Evolutionary conservation across 2,797 vertebrate genomes (phyloP).

Genomic region (Neomorphus geoffroyi): DNA sequence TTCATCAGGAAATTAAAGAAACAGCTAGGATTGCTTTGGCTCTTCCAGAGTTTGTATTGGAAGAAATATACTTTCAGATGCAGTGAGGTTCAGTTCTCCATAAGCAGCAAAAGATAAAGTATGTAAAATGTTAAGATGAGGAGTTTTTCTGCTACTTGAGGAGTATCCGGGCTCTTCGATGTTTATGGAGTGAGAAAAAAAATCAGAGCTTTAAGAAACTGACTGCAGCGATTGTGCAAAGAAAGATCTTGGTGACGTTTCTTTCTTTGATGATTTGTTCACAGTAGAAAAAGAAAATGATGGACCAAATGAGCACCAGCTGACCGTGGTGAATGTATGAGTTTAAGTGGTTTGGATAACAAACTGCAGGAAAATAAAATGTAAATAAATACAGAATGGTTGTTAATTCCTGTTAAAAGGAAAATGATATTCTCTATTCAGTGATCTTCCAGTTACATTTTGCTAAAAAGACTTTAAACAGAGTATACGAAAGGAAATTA

Average conservation of each 20-base stretch:
- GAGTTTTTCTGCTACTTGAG: not conserved
- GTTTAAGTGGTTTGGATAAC: not conserved
- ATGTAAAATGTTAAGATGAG: not conserved
- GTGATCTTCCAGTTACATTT: conserved; percentile 12
- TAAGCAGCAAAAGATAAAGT: not conserved
- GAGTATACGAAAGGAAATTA: not conserved
- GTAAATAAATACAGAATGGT: not conserved
- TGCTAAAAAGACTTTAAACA: conserved; percentile 20
- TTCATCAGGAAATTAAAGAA: not conserved
- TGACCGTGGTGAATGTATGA: not conserved
- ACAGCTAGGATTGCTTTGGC: not conserved
- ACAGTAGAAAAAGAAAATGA: not conserved
- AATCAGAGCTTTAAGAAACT: not conserved
- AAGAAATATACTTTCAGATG: conserved; percentile 2
- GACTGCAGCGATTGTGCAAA: not conserved
- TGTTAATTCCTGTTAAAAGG: conserved; percentile 21
- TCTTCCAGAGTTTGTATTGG: not conserved
- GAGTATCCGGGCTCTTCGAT: not conserved
- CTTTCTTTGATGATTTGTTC: not conserved
- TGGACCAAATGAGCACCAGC: not conserved
- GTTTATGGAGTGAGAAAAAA: not conserved
- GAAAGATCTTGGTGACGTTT: not conserved
- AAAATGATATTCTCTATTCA: not conserved
- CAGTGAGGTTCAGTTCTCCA: not conserved
- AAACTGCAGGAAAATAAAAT: not conserved